A percentile compares a stretch with the other conserved stretches of the same genome.
Evolutionary conservation across 2,888 invertebrate genomes (phyloP).

Genomic region (Drosophila robusta): DNA sequence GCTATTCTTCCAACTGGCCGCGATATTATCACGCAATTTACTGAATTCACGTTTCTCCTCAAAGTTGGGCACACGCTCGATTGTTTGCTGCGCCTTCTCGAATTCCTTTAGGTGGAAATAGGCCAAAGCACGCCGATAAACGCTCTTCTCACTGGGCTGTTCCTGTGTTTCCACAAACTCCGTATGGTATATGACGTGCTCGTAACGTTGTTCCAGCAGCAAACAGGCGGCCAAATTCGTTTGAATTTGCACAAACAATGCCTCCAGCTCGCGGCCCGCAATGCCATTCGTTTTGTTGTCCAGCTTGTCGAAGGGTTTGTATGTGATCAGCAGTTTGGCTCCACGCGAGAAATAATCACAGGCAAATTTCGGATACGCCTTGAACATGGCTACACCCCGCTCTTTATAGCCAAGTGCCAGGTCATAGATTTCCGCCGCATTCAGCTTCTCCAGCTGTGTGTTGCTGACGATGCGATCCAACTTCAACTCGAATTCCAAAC

Average conservation of each 20-base stretch:
- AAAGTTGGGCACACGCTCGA: conserved; percentile 85
- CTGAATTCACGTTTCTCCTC: conserved; percentile 89
- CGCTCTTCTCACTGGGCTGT: conserved; percentile 85
- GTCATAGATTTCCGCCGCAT: conserved; percentile 83
- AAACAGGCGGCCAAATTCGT: conserved; percentile 94
- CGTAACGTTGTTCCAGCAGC: conserved; percentile 88
- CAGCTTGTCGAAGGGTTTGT: conserved; percentile 86
- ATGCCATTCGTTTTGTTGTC: conserved; percentile 83
- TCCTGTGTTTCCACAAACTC: conserved; percentile 84
- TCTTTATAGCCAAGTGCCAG: conserved; percentile 85
- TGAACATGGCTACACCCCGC: conserved; percentile 88
- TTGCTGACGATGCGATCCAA: conserved; percentile 83
- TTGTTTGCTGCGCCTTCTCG: conserved; percentile 88
- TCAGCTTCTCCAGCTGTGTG: conserved; percentile 85
- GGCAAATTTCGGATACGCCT: conserved; percentile 88
- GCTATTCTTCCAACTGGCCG: conserved; percentile 87
- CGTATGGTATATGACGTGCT: conserved; percentile 88
- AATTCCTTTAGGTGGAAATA: conserved; percentile 87
- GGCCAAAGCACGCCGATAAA: conserved; percentile 86
- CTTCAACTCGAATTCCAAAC: conserved; percentile 82
- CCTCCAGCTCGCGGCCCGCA: conserved; percentile 85
- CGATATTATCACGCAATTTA: conserved; percentile 86
- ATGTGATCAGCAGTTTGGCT: conserved; percentile 90
- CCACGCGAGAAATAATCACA: conserved; percentile 91
- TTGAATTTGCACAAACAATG: conserved; percentile 89